phyloP scores from a whole-genome alignment of 2,888 invertebrate species.

The Sarcophaga carnaria region DNA sequence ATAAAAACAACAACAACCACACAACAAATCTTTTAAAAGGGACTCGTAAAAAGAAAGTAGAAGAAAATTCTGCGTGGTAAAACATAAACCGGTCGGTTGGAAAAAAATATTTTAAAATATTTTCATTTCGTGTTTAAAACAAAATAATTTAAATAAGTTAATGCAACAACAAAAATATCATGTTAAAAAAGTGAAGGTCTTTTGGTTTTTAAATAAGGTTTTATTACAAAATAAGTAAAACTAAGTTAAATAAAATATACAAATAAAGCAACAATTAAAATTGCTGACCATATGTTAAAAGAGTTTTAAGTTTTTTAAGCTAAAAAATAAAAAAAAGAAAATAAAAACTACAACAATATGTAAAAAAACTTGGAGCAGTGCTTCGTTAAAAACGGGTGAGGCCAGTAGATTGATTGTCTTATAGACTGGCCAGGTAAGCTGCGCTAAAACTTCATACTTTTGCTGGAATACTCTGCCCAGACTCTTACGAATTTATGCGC shows the following conservation, averaged over 20 bases:
- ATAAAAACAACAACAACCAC: constrained; percentile 45
- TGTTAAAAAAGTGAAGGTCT: neutral
- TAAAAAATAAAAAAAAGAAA: constrained; percentile 27
- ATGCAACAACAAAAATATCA: constrained; percentile 4
- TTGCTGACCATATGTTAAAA: constrained; percentile 59
- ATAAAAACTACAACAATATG: neutral
- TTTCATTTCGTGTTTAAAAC: neutral
- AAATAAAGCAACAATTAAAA: constrained; percentile 4
- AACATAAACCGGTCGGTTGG: constrained; percentile 56
- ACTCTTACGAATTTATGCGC: constrained; percentile 57
- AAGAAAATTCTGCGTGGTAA: constrained; percentile 58
- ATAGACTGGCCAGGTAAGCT: constrained; percentile 63
- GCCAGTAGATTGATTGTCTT: constrained; percentile 55
- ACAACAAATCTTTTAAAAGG: constrained; percentile 32
- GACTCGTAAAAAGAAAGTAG: constrained; percentile 46
- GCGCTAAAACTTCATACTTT: constrained; percentile 48
- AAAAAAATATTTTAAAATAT: constrained; percentile 20
- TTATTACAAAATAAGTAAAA: neutral
- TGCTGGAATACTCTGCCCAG: constrained; percentile 15
- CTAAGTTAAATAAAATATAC: constrained; percentile 16
- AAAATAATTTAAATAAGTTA: neutral
- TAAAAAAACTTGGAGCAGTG: constrained; percentile 18
- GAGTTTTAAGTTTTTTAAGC: constrained; percentile 4
- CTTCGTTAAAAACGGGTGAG: constrained; percentile 65
- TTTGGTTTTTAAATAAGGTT: too few species aligned